phyloP scores from a whole-genome alignment of 1,140 invertebrate genomes.

The Doryteuthis pealeii region DNA sequence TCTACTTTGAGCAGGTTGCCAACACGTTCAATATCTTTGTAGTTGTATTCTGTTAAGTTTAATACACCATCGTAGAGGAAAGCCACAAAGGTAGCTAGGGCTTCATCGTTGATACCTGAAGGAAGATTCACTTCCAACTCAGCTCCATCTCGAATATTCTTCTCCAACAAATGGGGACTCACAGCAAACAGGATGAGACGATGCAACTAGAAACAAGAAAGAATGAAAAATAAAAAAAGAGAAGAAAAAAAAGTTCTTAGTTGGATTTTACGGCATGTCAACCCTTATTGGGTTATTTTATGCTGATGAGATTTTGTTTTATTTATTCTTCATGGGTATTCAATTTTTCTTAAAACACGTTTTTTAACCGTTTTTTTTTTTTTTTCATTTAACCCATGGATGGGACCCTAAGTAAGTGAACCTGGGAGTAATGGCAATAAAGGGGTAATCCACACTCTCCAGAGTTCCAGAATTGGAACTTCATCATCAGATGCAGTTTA shows the following conservation, averaged over 20 bases:
- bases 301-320: too few relatives aligned
- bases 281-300: too few relatives aligned
- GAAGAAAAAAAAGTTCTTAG: background rate
- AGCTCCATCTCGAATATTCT: slow-evolving; percentile 4
- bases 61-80: slow-evolving; percentile 9
- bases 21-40: slow-evolving; percentile 5
- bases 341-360: too few relatives aligned
- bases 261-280: too few relatives aligned
- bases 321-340: too few relatives aligned
- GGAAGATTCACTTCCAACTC: slow-evolving; percentile 11
- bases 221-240: background rate
- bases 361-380: too few relatives aligned
- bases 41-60: slow-evolving; percentile 3
- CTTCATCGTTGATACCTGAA: background rate
- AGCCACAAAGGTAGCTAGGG: slow-evolving; percentile 5
- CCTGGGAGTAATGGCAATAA: too few relatives aligned
- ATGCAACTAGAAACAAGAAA: background rate
- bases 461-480: too few relatives aligned
- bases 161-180: slow-evolving; percentile 11
- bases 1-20: background rate
- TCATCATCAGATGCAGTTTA: too few relatives aligned
- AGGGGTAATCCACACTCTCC: too few relatives aligned
- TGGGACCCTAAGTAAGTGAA: too few relatives aligned
- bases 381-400: too few relatives aligned
- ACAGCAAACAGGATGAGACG: slow-evolving; percentile 5